Evolutionary conservation across 2,888 invertebrate species (phyloP), one percentile per base, ranked within the genome.

Genomic region (Drosophila hawaiiensis): DNA sequence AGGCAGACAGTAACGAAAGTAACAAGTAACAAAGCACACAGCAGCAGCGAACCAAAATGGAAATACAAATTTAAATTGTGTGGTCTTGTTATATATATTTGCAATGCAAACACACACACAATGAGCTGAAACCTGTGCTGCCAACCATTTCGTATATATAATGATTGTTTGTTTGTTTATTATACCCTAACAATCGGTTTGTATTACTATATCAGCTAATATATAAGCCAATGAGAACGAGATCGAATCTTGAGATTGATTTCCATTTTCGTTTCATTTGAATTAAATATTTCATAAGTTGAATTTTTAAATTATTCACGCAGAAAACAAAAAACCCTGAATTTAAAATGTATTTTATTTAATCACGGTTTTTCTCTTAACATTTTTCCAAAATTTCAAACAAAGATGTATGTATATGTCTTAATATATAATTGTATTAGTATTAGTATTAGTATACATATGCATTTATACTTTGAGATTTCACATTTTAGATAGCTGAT

Each of bases 81-180:
- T 74, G 79, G 76, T 72, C 70, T 65, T 67, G 72, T 70, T 73
- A 82, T 75, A 81, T 78, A 83, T 55, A 28, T 39, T 37, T 55
- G 37, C 16, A 37, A 19, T 25, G 55, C 25, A 31, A n/a, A 53
- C 22, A 62, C 5, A 65, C 28, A 64, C 49, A 67, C 12, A 37
- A 19, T 47, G 25, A 54, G 31, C 56, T 41, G 43, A 59, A 62
- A 76, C 70, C 78, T 73, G 78, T 71, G 52, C 68, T 54, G 28
- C 22, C 60, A 70, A 39, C 31, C 59, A 16, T 35, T 52, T 66
- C 52, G 60, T 73, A 84, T 78, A 72, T 80, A 78, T 84, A 89
- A 89, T 87, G 87, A 90, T 89, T 89, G 80, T 86, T 86, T 90
- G 83, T 80, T 77, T 73, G 60, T 69, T 63, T 59, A 14, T 22